Conservation (phyloP, 2,888 invertebrate species). For the Orthosia cruda region DNA sequence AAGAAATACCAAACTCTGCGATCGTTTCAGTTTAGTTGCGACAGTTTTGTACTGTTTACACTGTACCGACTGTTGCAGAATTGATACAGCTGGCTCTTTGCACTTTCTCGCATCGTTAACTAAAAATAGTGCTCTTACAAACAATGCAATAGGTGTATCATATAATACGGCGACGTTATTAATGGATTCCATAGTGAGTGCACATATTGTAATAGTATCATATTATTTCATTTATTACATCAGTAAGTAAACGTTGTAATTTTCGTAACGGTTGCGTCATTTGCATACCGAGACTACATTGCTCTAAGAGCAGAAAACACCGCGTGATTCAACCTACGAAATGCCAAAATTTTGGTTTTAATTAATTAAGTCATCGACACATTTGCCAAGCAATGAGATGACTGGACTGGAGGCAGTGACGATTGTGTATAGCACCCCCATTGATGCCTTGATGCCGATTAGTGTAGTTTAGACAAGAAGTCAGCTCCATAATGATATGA, state of each 20-base stretch:
- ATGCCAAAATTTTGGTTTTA: not conserved
- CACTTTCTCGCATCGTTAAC: not conserved
- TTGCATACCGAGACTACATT: not conserved
- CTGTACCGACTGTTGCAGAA: slow-evolving; percentile 5
- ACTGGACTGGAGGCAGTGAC: not conserved
- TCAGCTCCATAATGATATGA: not conserved
- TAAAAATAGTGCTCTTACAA: slow-evolving; percentile 8
- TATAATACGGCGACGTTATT: not conserved
- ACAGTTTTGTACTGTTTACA: slow-evolving; percentile 2
- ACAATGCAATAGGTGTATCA: slow-evolving; percentile 6
- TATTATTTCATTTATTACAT: slow-evolving; percentile 3
- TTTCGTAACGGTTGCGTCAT: slow-evolving; percentile 7
- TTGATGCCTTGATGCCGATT: too few species aligned
- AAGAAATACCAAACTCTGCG: not conserved
- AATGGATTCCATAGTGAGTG: not conserved
- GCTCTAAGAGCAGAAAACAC: not conserved
- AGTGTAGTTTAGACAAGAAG: not conserved
- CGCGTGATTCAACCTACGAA: not conserved
- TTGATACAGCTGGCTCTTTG: slow-evolving; percentile 6
- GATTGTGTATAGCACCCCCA: too few species aligned
- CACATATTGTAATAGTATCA: slow-evolving; percentile 3
- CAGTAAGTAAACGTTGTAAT: not conserved
- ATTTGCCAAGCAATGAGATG: not conserved
- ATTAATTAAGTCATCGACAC: not conserved
- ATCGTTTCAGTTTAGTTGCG: slow-evolving; percentile 6